These are phyloP conservation scores for Sminthurides aquaticus DNA, from an alignment of 2,888 invertebrate species.

Conservation along the genomic window DNA sequence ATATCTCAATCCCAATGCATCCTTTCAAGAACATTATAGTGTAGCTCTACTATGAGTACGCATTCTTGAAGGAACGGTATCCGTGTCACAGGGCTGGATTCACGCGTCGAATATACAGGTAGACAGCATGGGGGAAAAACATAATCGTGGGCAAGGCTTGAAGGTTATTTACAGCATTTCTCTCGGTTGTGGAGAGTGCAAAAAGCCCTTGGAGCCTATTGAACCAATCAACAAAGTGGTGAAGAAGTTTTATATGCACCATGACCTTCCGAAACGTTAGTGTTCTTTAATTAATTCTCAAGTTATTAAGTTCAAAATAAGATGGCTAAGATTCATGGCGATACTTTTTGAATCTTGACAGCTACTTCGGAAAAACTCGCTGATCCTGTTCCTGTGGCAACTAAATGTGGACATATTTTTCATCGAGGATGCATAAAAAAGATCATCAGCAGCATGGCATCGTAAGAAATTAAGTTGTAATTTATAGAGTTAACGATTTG, in stretches of 20 bases:
- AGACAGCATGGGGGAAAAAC: background rate
- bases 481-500: too few species aligned
- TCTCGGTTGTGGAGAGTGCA: slow-evolving; percentile 12
- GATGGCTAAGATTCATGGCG: too few species aligned
- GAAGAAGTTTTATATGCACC: background rate
- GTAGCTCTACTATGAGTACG: too few species aligned
- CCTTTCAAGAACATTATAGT: too few species aligned
- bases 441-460: slow-evolving; percentile 12
- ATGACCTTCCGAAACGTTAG: too few species aligned
- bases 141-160: background rate
- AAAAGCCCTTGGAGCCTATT: slow-evolving; percentile 10
- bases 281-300: too few species aligned
- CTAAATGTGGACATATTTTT: slow-evolving; percentile 17
- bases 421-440: slow-evolving; percentile 16
- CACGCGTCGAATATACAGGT: too few species aligned
- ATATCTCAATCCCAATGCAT: too few species aligned
- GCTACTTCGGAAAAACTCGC: background rate
- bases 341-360: too few species aligned
- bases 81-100: too few species aligned
- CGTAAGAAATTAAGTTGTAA: background rate
- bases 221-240: background rate
- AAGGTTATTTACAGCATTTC: background rate
- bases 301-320: too few species aligned
- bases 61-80: too few species aligned
- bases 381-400: slow-evolving; percentile 12